A percentile compares a stretch with the other conserved stretches of the same genome.
Evolutionary conservation across 2,113 vertebrate species (phyloP).

Genomic region (Rafetus swinhoei): DNA sequence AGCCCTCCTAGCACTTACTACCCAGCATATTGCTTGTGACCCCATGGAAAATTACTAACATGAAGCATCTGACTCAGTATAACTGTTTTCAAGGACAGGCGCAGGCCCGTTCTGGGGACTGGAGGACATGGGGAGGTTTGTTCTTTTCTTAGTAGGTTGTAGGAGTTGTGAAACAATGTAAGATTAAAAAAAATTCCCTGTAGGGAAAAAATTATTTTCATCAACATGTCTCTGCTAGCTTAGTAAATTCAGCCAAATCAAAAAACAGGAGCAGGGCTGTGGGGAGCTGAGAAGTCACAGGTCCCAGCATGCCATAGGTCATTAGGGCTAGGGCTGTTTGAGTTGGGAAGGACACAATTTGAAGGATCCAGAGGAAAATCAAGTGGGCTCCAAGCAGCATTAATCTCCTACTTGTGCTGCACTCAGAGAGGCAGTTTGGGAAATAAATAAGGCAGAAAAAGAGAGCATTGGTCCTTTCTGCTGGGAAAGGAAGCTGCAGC

Average conservation of each 20-base stretch:
- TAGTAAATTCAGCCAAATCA: background rate
- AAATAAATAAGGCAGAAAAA: background rate
- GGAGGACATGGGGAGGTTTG: background rate
- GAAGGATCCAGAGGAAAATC: background rate
- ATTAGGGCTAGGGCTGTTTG: background rate
- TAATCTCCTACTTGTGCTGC: background rate
- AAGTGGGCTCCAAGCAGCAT: background rate
- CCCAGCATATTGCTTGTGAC: background rate
- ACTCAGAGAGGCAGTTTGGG: background rate
- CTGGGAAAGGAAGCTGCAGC: background rate
- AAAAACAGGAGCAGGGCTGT: background rate
- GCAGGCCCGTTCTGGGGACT: background rate
- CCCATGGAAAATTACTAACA: background rate
- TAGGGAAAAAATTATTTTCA: background rate
- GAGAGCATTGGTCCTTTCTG: background rate
- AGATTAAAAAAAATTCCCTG: background rate
- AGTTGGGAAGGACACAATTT: background rate
- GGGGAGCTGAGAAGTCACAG: background rate
- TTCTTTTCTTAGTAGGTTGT: background rate
- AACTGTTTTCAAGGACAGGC: background rate
- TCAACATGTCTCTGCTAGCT: background rate
- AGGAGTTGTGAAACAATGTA: background rate
- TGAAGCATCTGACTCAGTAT: background rate
- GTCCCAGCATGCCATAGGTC: background rate
- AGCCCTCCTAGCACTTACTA: background rate